phyloP scores from a whole-genome alignment of 2,888 invertebrate genomes.

The Anagyrus pseudococci region DNA sequence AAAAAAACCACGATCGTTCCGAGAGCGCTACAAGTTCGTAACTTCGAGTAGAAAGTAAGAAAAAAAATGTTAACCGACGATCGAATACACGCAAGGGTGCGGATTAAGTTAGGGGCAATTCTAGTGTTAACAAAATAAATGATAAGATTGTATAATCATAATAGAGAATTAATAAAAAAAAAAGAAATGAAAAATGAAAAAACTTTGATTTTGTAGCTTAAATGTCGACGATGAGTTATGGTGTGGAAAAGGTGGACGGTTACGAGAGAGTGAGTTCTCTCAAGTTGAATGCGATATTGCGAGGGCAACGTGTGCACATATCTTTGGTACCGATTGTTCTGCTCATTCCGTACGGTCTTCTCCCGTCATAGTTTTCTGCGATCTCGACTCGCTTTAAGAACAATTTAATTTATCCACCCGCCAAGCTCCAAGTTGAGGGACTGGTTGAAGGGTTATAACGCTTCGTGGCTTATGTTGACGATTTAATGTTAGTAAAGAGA shows the following conservation, averaged over 20 bases:
- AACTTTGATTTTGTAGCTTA: conserved; percentile 38
- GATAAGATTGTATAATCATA: conserved; percentile 39
- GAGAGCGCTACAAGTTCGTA: conserved; percentile 24
- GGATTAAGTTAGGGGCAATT: conserved; percentile 38
- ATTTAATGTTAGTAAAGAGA: conserved; percentile 1
- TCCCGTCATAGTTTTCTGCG: conserved; percentile 16
- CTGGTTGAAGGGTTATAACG: conserved; percentile 8
- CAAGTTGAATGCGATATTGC: conserved; percentile 25
- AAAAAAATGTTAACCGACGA: conserved; percentile 23
- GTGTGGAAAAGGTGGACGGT: conserved; percentile 32
- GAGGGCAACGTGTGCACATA: conserved; percentile 27
- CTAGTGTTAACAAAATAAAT: conserved; percentile 38
- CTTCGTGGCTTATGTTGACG: conserved; percentile 16
- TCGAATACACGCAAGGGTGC: conserved; percentile 35
- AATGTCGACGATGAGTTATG: conserved; percentile 21
- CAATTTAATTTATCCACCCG: no score
- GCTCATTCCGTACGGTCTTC: neutral
- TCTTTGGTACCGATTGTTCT: conserved; percentile 14
- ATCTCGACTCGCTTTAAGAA: conserved; percentile 9
- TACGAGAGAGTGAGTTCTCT: no score
- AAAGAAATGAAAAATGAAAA: conserved; percentile 16
- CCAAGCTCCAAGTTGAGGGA: no score
- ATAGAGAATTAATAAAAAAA: conserved; percentile 33
- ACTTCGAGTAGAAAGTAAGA: conserved; percentile 22
- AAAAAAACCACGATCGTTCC: conserved; percentile 14